Conservation (phyloP, 1,140 invertebrate species). For the Brachionus calyciflorus region DNA sequence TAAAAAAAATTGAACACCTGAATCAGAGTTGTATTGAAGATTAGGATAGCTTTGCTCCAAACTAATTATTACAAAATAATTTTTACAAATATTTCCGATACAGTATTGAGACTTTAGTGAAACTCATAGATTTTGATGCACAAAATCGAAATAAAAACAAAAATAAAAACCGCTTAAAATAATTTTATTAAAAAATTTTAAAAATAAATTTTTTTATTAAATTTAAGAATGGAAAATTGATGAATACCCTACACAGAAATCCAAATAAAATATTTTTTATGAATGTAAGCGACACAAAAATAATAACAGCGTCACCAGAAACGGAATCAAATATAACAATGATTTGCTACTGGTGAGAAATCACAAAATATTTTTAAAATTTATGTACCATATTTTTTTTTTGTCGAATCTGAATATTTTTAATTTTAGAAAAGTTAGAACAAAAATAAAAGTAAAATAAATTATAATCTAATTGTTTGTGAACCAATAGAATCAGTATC, state of each 20-base stretch:
- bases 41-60: too few species aligned
- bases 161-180: too few species aligned
- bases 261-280: slow-evolving; percentile 55
- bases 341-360: slow-evolving; percentile 44
- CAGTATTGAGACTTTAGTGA: too few species aligned
- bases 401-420: neutral
- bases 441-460: too few species aligned
- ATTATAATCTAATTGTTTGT: slow-evolving; percentile 15
- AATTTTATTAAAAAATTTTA: slow-evolving; percentile 8
- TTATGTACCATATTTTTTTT: neutral
- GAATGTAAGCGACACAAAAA: slow-evolving; percentile 55
- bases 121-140: too few species aligned
- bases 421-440: neutral
- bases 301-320: slow-evolving; percentile 57
- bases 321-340: slow-evolving; percentile 18
- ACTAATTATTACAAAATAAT: too few species aligned
- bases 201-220: neutral
- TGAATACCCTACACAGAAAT: slow-evolving; percentile 55
- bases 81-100: too few species aligned
- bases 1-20: too few species aligned
- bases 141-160: too few species aligned
- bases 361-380: neutral
- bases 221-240: slow-evolving; percentile 49
- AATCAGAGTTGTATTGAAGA: too few species aligned
- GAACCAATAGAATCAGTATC: neutral